Evolutionary conservation across 2,797 vertebrate genomes (phyloP).

Genomic region (Fistularia tabacaria): DNA sequence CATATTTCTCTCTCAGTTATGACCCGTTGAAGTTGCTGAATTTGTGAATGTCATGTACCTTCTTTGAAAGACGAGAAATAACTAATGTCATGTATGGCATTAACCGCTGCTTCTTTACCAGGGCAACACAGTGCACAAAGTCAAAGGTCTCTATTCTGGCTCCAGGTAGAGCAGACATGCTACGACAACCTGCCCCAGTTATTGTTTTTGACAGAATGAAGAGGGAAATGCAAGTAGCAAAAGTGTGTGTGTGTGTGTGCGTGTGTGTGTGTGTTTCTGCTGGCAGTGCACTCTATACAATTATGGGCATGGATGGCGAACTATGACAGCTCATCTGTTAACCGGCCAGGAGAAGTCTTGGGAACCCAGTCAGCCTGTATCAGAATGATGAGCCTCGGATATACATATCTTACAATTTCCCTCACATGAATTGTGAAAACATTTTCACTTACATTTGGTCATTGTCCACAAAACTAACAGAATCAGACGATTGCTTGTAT

Average conservation of each 20-base stretch:
- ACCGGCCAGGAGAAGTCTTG: slow-evolving; percentile 61
- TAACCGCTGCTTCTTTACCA: slow-evolving; percentile 37
- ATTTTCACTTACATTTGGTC: not conserved
- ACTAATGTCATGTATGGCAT: slow-evolving; percentile 23
- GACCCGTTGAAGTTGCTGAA: slow-evolving; percentile 59
- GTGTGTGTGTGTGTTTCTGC: slow-evolving; percentile 54
- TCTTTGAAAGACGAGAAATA: slow-evolving; percentile 27
- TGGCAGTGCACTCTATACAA: slow-evolving; percentile 72
- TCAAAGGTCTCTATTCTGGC: slow-evolving; percentile 46
- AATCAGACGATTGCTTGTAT: slow-evolving; percentile 2
- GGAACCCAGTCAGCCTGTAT: slow-evolving; percentile 64
- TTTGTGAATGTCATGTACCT: slow-evolving; percentile 38
- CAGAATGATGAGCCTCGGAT: slow-evolving; percentile 53
- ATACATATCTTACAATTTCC: slow-evolving; percentile 25
- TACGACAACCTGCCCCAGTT: slow-evolving; percentile 65
- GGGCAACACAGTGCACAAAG: slow-evolving; percentile 38
- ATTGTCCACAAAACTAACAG: not conserved
- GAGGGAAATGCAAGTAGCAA: slow-evolving; percentile 64
- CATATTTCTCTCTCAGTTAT: slow-evolving; percentile 55
- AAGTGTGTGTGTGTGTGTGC: slow-evolving; percentile 43
- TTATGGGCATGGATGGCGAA: slow-evolving; percentile 78
- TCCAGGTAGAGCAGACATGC: slow-evolving; percentile 67
- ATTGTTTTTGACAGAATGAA: slow-evolving; percentile 76
- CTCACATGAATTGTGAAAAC: not conserved
- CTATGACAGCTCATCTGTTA: slow-evolving; percentile 80